Conservation (phyloP, 2,888 invertebrate genomes). For the Diloba caeruleocephala region DNA sequence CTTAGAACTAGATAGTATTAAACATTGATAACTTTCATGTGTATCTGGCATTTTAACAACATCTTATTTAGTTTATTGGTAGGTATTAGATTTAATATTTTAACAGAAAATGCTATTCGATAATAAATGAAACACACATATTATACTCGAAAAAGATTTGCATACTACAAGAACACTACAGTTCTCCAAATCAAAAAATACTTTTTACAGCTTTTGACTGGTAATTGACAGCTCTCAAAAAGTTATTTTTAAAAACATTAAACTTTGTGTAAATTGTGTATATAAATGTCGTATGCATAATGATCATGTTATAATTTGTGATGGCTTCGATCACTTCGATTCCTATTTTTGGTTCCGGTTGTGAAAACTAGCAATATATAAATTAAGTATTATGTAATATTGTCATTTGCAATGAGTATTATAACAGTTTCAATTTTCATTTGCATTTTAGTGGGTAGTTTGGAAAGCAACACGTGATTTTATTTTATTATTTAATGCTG, state of each 20-base stretch:
- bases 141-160: constrained; percentile 4
- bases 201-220: no score
- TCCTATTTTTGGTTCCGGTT: constrained; percentile 62
- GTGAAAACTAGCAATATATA: constrained; percentile 67
- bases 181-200: no score
- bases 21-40: constrained; percentile 2
- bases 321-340: constrained; percentile 30
- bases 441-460: constrained; percentile 32
- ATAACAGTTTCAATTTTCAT: constrained; percentile 41
- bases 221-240: no score
- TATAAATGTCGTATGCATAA: constrained; percentile 30
- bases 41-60: constrained; percentile 7
- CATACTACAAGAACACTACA: no score
- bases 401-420: constrained; percentile 32
- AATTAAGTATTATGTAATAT: constrained; percentile 45
- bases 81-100: constrained; percentile 14
- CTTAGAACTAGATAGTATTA: neutral
- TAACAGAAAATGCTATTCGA: constrained; percentile 16
- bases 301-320: constrained; percentile 9
- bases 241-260: constrained; percentile 14
- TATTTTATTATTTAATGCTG: constrained; percentile 41
- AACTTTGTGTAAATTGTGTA: constrained; percentile 23
- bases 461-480: constrained; percentile 29
- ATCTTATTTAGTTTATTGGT: constrained; percentile 1
- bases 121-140: neutral